Conservation (phyloP, 2,888 invertebrate species). For the Acheta domesticus region DNA sequence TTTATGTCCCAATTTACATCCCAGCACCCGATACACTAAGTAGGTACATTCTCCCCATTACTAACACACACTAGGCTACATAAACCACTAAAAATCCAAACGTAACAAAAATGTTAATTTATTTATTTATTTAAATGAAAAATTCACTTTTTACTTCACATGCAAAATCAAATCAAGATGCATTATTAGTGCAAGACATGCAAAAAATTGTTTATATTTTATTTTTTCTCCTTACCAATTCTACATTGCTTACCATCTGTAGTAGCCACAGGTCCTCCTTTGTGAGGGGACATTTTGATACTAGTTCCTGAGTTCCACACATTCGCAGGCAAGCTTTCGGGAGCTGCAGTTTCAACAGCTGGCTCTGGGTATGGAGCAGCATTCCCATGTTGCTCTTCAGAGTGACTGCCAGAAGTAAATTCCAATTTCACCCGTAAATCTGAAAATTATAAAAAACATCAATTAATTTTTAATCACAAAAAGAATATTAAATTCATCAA, state of each 20-base stretch:
- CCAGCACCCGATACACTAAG: no score
- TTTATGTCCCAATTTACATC: no score
- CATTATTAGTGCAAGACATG: no score
- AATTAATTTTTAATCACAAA: not conserved
- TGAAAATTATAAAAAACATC: constrained; percentile 47
- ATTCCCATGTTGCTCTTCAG: constrained; percentile 37
- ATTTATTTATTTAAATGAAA: no score
- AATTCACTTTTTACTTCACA: no score
- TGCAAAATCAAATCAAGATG: no score
- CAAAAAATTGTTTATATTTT: no score
- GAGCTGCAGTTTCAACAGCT: constrained; percentile 39
- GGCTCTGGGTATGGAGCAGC: constrained; percentile 33
- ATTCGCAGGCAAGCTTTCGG: constrained; percentile 53
- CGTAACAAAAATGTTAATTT: not conserved
- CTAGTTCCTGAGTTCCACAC: constrained; percentile 56
- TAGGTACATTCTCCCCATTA: not conserved
- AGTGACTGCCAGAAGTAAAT: constrained; percentile 44
- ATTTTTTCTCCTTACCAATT: not conserved
- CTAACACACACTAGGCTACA: not conserved
- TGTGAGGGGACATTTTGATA: constrained; percentile 42
- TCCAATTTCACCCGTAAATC: constrained; percentile 77
- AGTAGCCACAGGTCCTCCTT: constrained; percentile 78
- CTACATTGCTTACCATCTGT: constrained; percentile 66
- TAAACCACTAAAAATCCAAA: not conserved
- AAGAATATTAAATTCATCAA: no score